phyloP scores from a whole-genome alignment of 2,888 invertebrate genomes.

The Autographa gamma region DNA sequence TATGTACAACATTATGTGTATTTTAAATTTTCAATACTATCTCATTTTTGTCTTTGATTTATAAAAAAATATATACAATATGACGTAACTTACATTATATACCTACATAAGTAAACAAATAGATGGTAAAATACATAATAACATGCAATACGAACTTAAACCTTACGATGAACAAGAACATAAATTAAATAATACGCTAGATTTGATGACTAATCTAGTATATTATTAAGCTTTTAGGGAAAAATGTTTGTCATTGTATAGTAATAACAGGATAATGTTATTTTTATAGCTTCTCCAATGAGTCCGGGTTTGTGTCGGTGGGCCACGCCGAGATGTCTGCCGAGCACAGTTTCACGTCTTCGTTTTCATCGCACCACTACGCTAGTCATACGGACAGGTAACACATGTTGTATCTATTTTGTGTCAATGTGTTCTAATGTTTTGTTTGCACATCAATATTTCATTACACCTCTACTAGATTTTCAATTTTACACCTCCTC shows the following conservation, averaged over 20 bases:
- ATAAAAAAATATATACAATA: not conserved
- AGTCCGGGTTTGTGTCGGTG: conserved; percentile 87
- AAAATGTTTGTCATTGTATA: not conserved
- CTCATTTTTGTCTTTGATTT: not conserved
- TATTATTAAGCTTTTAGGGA: not conserved
- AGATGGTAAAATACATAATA: no score
- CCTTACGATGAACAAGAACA: no score
- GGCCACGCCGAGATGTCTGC: conserved; percentile 84
- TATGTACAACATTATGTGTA: conserved; percentile 53
- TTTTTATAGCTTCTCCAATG: conserved; percentile 84
- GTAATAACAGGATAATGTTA: conserved; percentile 27
- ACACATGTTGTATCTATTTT: conserved; percentile 49
- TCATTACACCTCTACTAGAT: conserved; percentile 38
- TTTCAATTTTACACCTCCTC: conserved; percentile 35
- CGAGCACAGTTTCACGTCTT: conserved; percentile 84
- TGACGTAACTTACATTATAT: not conserved
- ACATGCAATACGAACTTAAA: no score
- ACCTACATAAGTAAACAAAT: no score
- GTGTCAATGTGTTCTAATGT: conserved; percentile 29
- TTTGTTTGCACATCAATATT: conserved; percentile 52
- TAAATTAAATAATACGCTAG: not conserved
- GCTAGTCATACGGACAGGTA: conserved; percentile 86
- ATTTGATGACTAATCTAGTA: not conserved
- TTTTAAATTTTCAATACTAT: conserved; percentile 21
- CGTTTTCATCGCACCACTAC: conserved; percentile 84